Base-by-base conservation (phyloP, 2,113 vertebrate genomes). In the Zeus faber region DNA sequence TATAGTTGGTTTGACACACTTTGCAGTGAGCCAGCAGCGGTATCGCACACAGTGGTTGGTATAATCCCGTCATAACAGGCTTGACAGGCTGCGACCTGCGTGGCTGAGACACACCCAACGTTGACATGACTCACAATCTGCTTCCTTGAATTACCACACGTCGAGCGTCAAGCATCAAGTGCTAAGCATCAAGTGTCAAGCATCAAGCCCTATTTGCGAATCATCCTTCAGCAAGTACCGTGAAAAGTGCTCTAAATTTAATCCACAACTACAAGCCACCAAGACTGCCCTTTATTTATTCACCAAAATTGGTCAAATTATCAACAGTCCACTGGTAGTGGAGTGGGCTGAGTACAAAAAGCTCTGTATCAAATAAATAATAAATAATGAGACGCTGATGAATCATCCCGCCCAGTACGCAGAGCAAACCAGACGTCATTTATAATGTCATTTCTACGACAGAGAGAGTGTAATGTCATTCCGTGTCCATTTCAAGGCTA, bases 391-490 rank as follows among this genome's bases (percentile, higher is more conserved):
- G 39, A 1, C 24, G 43, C 53, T 48, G 67, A 73, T 74, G 25
- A 57, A 18, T n/a, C 69, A 69, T 44, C 52, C 4, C 40, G 53
- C 17, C 21, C 41, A 10, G 43, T 33, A 53, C n/a, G 14, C 41
- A 10, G 45, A 72, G 61, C 56, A 55, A 62, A 68, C 39, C 62
- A 69, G 66, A 54, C 49, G 25, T 22, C 58, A 72, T 65, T 44
- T 74, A n/a, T n/a, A 82, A 84, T 79, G 25, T 52, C 48, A 81
- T 84, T 80, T 70, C 17, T 27, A 58, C 57, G 22, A 37, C 52
- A 74, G 59, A 49, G 51, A 27, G 70, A 63, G 61, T 56, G 26
- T 74, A 79, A 85, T 83, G 65, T 49, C 10, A 84, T 83, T 72
- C 58, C 24, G 54, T 57, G 35, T 57, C 65, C 11, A 70, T 77